Evolutionary conservation across 2,113 vertebrate species (phyloP).

Genomic region (Ondatra zibethicus): DNA sequence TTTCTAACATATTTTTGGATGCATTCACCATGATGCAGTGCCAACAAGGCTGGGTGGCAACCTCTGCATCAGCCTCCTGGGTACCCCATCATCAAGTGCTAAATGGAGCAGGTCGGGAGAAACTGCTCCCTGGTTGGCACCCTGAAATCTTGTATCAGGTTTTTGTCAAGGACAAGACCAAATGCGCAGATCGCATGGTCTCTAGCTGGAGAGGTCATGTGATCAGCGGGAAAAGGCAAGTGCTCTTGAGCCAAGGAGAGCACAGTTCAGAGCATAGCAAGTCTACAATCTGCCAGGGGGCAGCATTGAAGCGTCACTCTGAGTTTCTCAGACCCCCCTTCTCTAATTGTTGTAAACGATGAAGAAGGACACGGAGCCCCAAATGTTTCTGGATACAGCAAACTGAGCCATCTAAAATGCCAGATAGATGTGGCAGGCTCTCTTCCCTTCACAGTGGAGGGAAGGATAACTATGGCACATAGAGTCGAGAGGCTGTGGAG

Average conservation of each 20-base stretch:
- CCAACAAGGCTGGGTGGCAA: slow-evolving; percentile 44
- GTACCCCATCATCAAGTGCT: background rate
- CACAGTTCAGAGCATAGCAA: background rate
- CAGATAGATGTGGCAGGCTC: background rate
- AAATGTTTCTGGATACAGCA: background rate
- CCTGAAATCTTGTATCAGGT: background rate
- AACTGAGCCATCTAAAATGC: background rate
- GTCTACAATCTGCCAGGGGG: background rate
- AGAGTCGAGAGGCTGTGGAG: background rate
- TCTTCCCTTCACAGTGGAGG: background rate
- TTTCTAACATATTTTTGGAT: slow-evolving; percentile 60
- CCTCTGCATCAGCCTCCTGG: slow-evolving; percentile 44
- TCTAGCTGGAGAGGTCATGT: background rate
- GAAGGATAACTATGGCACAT: background rate
- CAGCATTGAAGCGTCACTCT: background rate
- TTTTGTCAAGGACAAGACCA: slow-evolving; percentile 31
- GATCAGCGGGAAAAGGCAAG: background rate
- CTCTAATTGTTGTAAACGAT: background rate
- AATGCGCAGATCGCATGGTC: background rate
- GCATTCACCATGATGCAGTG: background rate
- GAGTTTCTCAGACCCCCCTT: background rate
- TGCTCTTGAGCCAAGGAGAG: background rate
- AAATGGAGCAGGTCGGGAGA: slow-evolving; percentile 28
- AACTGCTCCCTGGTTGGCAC: background rate
- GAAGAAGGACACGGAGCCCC: background rate